phyloP scores from a whole-genome alignment of 2,113 vertebrate genomes.

The Daubentonia madagascariensis region DNA sequence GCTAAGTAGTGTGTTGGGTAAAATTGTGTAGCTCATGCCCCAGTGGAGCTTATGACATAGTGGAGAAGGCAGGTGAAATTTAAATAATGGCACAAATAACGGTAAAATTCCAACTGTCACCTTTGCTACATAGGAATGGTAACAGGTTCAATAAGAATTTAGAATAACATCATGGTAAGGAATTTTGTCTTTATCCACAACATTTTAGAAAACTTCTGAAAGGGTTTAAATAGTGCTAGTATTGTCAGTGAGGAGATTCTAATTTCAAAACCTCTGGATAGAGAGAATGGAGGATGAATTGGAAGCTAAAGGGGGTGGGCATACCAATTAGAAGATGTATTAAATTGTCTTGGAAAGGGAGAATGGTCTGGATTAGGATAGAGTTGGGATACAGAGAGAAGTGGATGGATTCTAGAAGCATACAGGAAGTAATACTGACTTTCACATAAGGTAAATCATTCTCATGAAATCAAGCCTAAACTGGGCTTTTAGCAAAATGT shows the following conservation, averaged over 20 bases:
- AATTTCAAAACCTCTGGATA: not conserved
- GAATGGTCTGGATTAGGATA: not conserved
- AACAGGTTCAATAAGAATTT: not conserved
- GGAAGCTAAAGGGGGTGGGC: not conserved
- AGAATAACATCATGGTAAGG: not conserved
- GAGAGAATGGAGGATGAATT: not conserved
- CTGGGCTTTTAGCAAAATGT: not conserved
- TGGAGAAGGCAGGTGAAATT: not conserved
- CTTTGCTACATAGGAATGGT: not conserved
- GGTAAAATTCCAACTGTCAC: not conserved
- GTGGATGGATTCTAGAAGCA: not conserved
- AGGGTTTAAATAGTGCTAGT: not conserved
- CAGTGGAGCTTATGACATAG: not conserved
- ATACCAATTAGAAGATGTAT: not conserved
- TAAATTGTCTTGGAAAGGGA: not conserved
- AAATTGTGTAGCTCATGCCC: not conserved
- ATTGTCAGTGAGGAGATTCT: not conserved
- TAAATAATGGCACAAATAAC: not conserved
- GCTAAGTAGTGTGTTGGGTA: not conserved
- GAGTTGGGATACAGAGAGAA: not conserved
- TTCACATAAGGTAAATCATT: not conserved
- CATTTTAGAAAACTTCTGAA: not conserved
- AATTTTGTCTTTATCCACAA: not conserved
- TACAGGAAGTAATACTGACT: not conserved
- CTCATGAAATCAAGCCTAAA: not conserved